Base-by-base conservation (phyloP, 2,113 vertebrate genomes). In the Haplotaxodon microlepis region DNA sequence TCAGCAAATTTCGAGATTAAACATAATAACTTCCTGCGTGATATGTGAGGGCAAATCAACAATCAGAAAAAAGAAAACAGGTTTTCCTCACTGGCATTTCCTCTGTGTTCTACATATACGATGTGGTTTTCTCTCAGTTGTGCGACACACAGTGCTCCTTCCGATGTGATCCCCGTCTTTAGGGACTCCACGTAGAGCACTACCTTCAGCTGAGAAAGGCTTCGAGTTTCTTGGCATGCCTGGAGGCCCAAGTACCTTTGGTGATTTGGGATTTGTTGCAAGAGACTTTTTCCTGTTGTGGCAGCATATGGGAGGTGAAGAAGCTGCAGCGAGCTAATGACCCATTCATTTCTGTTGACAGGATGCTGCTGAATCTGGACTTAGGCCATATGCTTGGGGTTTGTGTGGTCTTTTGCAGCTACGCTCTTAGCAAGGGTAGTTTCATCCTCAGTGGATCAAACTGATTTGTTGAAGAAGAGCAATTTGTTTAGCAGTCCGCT, bases 341-440 rank as follows among this genome's bases (percentile, higher is more conserved):
- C 73, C 89, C 91, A 91, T 92, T 95, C 81, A 82, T 91, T 93
- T 88, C 40, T 81, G 82, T 82, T 91, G 95, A 93, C 92, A 92
- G 83, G 84, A 79, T 56, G 80, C 90, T 56, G 34, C 38, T 73
- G 85, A 80, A 59, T 66, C 85, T 93, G 92, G 92, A 94, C 59
- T 53, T 10, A 5, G 21, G 87, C 92, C 90, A 88, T 56, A 82
- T 81, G 84, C 56, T 36, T 6, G 73, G 85, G 14, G 87, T 89
- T 82, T 88, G 90, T 91, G 91, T 82, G 89, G 82, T 82, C 57
- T 66, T 83, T 87, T 31, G 8, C 21, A 19, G 88, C 81, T 79
- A 54, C 17, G 19, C 50, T 86, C 42, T 47, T 19, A 73, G 61
- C 79, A 88, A 86, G 56, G 51, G 36, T 17, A 45, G 36, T 84